Evolutionary conservation across 2,888 invertebrate species (phyloP).

Genomic region (Allacma fusca): DNA sequence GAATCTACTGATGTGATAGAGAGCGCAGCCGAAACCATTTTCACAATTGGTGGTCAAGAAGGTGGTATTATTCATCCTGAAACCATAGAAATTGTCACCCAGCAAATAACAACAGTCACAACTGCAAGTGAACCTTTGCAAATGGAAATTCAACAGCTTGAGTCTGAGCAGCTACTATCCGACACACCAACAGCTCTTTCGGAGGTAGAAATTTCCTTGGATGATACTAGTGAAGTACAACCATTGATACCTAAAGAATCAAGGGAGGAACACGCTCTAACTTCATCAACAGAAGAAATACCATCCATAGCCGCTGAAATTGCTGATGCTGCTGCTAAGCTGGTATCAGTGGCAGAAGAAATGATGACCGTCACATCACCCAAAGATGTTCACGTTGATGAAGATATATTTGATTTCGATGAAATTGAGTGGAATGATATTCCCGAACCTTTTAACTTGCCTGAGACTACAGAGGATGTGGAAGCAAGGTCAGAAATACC

Average conservation of each 20-base stretch:
- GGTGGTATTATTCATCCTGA: no score
- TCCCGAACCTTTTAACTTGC: not conserved
- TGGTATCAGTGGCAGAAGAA: slow-evolving; percentile 37
- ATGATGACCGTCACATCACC: slow-evolving; percentile 32
- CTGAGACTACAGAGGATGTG: not conserved
- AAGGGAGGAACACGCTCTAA: not conserved
- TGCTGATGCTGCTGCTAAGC: slow-evolving; percentile 36
- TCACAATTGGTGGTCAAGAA: no score
- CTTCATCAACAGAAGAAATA: slow-evolving; percentile 26
- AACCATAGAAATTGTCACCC: no score
- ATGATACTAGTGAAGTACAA: not conserved
- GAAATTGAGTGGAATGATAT: slow-evolving; percentile 17
- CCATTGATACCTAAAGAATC: not conserved
- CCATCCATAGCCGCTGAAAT: slow-evolving; percentile 41
- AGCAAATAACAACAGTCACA: no score
- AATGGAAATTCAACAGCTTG: no score
- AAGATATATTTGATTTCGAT: slow-evolving; percentile 38
- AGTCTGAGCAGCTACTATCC: no score
- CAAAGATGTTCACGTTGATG: slow-evolving; percentile 16
- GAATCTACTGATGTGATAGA: not conserved
- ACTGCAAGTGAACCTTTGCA: no score
- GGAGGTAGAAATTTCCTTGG: not conserved
- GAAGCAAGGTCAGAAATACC: not conserved
- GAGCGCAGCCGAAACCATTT: not conserved
- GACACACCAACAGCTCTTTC: no score